phyloP scores from a whole-genome alignment of 2,113 vertebrate genomes.

The Protobothrops flavoviridis region DNA sequence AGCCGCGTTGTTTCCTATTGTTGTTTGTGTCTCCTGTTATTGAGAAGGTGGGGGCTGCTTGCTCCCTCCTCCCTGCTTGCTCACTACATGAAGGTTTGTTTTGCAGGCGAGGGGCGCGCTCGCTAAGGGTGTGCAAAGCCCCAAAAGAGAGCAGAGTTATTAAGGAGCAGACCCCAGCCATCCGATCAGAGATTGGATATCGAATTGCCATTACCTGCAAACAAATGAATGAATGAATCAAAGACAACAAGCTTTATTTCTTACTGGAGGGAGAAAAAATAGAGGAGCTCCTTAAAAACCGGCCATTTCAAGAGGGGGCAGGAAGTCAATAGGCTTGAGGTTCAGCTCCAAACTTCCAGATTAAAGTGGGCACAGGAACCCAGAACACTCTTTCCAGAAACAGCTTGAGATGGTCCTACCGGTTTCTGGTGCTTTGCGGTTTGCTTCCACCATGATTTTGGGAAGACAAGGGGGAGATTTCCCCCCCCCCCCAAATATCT shows the following conservation, averaged over 20 bases:
- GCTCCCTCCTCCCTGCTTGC: background rate
- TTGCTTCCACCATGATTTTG: background rate
- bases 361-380: background rate
- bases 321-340: background rate
- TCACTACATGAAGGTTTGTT: constrained; percentile 32
- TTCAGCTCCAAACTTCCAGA: background rate
- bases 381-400: background rate
- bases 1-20: constrained; percentile 44
- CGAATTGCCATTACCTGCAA: constrained; percentile 29
- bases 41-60: constrained; percentile 30
- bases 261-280: background rate
- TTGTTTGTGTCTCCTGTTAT: constrained; percentile 10
- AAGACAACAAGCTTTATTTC: background rate
- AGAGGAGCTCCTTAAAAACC: background rate
- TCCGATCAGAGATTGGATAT: constrained; percentile 9
- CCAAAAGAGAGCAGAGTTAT: constrained; percentile 31
- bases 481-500: background rate
- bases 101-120: constrained; percentile 16
- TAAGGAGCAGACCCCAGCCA: constrained; percentile 18
- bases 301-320: background rate
- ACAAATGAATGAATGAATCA: background rate
- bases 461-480: background rate
- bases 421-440: background rate
- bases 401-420: background rate
- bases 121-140: background rate